Conservation (phyloP, 1,140 invertebrate species). For the Drosophila sechellia region DNA sequence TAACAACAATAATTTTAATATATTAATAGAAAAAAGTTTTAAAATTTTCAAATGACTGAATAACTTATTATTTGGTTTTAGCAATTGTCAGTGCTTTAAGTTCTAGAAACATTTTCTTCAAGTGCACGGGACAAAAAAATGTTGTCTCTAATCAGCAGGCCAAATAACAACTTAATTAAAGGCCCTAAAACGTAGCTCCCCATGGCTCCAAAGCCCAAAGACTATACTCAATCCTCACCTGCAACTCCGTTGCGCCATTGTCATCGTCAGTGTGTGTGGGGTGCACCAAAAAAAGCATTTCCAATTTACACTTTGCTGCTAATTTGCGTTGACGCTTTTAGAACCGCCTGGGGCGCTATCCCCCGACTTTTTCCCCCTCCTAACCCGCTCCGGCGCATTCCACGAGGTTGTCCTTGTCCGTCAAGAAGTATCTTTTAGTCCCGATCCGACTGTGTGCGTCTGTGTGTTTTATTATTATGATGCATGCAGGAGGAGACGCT, state of each 20-base stretch:
- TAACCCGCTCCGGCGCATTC: slow-evolving; percentile 47
- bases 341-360: slow-evolving; percentile 73
- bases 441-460: slow-evolving; percentile 37
- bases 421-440: slow-evolving; percentile 38
- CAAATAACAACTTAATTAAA: slow-evolving; percentile 81
- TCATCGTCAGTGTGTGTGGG: slow-evolving; percentile 45
- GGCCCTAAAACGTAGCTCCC: slow-evolving; percentile 67
- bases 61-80: neutral
- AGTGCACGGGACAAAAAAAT: slow-evolving; percentile 48
- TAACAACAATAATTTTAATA: neutral
- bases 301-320: slow-evolving; percentile 83
- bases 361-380: slow-evolving; percentile 19
- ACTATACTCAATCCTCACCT: slow-evolving; percentile 16
- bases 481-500: slow-evolving; percentile 69
- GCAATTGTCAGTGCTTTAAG: neutral
- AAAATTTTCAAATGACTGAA: too few relatives aligned
- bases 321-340: slow-evolving; percentile 83
- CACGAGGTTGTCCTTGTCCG: slow-evolving; percentile 59
- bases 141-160: slow-evolving; percentile 71
- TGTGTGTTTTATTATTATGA: slow-evolving; percentile 82
- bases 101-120: neutral
- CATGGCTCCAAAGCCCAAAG: slow-evolving; percentile 4
- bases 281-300: slow-evolving; percentile 82
- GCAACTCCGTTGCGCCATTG: slow-evolving; percentile 12
- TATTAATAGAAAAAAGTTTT: neutral